A percentile compares a stretch with the other conserved stretches of the same genome.
phyloP scores from a whole-genome alignment of 2,113 vertebrate genomes.

The Trematomus loennbergii region DNA sequence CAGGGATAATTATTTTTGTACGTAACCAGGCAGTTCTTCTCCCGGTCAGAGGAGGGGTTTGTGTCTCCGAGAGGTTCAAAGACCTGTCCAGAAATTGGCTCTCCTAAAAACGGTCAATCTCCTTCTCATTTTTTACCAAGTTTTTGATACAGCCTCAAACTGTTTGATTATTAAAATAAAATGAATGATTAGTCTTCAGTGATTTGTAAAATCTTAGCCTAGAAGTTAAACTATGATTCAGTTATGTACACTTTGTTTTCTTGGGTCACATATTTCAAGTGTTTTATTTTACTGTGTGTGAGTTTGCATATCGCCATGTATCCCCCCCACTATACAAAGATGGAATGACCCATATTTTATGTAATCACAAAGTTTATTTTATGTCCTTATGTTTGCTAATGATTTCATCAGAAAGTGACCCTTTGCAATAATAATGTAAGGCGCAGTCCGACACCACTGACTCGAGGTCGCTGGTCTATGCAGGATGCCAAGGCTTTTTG shows the following conservation, averaged over 20 bases:
- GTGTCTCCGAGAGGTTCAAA: too few species aligned
- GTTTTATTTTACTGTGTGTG: constrained; percentile 70
- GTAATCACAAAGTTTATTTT: constrained; percentile 69
- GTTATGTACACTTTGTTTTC: constrained; percentile 62
- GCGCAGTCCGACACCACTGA: constrained; percentile 52
- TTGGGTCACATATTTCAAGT: constrained; percentile 73
- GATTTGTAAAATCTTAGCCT: constrained; percentile 88
- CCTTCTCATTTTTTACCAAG: constrained; percentile 89
- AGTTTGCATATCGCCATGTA: constrained; percentile 66
- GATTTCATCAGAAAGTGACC: constrained; percentile 77
- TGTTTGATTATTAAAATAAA: constrained; percentile 88
- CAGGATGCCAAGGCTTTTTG: constrained; percentile 75
- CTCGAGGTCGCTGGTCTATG: constrained; percentile 47
- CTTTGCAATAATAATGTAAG: constrained; percentile 90
- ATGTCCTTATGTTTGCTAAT: constrained; percentile 62
- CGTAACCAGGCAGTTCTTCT: constrained; percentile 69
- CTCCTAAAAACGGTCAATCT: constrained; percentile 68
- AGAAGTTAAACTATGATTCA: constrained; percentile 77
- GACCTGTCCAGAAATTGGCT: constrained; percentile 49
- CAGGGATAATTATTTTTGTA: constrained; percentile 83
- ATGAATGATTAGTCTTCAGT: constrained; percentile 87
- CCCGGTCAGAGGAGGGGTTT: constrained; percentile 31
- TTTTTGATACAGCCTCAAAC: constrained; percentile 92
- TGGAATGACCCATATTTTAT: constrained; percentile 66
- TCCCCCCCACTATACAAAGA: constrained; percentile 62